These are phyloP conservation scores for Scaptomyza reducta DNA, from an alignment of 2,888 invertebrate species.

Conservation along the genomic window DNA sequence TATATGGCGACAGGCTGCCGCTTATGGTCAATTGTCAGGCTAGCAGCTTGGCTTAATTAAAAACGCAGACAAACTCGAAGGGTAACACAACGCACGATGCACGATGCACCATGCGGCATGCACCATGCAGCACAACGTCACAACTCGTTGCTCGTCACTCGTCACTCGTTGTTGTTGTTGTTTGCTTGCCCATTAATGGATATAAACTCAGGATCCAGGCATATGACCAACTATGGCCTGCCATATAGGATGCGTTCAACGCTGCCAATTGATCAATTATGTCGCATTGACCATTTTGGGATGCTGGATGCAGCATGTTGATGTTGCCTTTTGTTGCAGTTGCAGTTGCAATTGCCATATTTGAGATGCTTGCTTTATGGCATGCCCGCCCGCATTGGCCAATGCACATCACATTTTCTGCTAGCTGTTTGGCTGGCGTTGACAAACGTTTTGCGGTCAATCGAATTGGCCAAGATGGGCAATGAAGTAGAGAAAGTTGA, in stretches of 20 bases:
- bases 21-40: slow-evolving; percentile 42
- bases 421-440: slow-evolving; percentile 24
- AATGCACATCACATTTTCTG: slow-evolving; percentile 64
- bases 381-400: slow-evolving; percentile 66
- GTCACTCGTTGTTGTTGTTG: slow-evolving; percentile 19
- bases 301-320: slow-evolving; percentile 23
- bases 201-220: slow-evolving; percentile 10
- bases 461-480: slow-evolving; percentile 55
- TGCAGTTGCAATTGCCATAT: slow-evolving; percentile 55
- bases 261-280: slow-evolving; percentile 69
- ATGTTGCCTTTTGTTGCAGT: slow-evolving; percentile 20
- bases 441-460: slow-evolving; percentile 69
- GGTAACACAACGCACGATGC: slow-evolving; percentile 18
- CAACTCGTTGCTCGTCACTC: slow-evolving; percentile 14
- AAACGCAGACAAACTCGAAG: slow-evolving; percentile 48
- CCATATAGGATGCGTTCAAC: slow-evolving; percentile 46
- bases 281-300: slow-evolving; percentile 57
- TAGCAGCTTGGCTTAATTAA: slow-evolving; percentile 63
- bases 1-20: slow-evolving; percentile 34
- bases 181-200: slow-evolving; percentile 41
- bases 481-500: slow-evolving; percentile 65
- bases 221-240: slow-evolving; percentile 51
- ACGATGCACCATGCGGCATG: not conserved
- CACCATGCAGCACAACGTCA: not conserved
- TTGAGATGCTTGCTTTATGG: slow-evolving; percentile 36